phyloP scores from a whole-genome alignment of 2,113 vertebrate genomes.

The Leptobrachium ailaonicum region DNA sequence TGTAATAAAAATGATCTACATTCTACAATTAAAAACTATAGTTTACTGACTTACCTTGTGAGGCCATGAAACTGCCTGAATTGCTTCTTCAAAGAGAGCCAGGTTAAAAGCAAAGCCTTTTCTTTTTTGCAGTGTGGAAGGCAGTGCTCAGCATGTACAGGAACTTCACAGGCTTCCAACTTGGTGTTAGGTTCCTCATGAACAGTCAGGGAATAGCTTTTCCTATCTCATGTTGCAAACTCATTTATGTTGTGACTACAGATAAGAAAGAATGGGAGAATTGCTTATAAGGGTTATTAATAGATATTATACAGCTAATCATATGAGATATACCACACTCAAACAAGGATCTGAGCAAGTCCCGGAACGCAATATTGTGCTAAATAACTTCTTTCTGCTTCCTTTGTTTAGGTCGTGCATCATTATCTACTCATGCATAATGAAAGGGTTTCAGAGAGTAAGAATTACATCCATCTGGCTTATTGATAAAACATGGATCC shows the following conservation, averaged over 20 bases:
- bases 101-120: constrained; percentile 67
- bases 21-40: constrained; percentile 7
- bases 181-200: constrained; percentile 55
- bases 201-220: constrained; percentile 48
- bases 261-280: constrained; percentile 59
- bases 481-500: neutral
- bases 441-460: constrained; percentile 5
- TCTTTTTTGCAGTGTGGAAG: constrained; percentile 58
- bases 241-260: constrained; percentile 54
- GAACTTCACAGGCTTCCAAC: constrained; percentile 63
- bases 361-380: neutral
- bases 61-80: constrained; percentile 72
- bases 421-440: constrained; percentile 33
- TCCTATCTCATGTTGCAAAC: constrained; percentile 50
- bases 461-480: neutral
- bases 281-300: constrained; percentile 39
- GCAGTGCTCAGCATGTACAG: constrained; percentile 60
- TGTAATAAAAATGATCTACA: too few species aligned
- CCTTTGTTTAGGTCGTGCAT: constrained; percentile 7
- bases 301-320: neutral
- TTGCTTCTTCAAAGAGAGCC: constrained; percentile 69
- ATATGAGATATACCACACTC: neutral
- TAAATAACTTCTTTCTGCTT: neutral
- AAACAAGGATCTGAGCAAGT: neutral
- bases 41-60: constrained; percentile 70